Conservation (phyloP, 2,888 invertebrate species). For the Eupithecia insigniata region DNA sequence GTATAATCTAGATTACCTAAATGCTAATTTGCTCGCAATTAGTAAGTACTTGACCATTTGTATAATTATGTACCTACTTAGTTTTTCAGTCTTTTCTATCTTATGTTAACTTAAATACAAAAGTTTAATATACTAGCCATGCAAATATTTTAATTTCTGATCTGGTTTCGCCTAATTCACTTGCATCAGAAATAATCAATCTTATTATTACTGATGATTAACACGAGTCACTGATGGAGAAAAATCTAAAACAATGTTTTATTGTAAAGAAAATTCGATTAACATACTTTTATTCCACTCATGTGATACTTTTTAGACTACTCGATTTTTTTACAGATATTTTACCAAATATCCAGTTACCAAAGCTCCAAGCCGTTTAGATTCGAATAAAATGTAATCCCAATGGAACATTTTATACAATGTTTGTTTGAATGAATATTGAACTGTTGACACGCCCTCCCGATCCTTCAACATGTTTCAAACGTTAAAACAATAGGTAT, state of each 20-base stretch:
- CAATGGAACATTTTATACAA: slow-evolving; percentile 3
- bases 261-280: not conserved
- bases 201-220: too few relatives aligned
- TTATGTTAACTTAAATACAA: too few relatives aligned
- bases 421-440: slow-evolving; percentile 9
- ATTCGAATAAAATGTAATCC: not conserved
- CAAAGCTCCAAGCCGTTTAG: not conserved
- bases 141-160: not conserved
- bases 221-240: too few relatives aligned
- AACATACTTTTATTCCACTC: not conserved
- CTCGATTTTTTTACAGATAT: not conserved
- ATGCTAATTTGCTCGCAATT: too few relatives aligned
- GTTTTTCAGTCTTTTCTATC: too few relatives aligned
- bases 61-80: too few relatives aligned
- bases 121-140: not conserved
- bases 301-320: not conserved
- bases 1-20: too few relatives aligned
- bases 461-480: slow-evolving; percentile 33
- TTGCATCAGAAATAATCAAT: not conserved
- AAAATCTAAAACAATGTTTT: too few relatives aligned
- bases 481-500: slow-evolving; percentile 38
- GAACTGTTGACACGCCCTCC: slow-evolving; percentile 31
- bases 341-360: not conserved
- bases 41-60: too few relatives aligned
- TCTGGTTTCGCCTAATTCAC: not conserved